Conservation (phyloP, 1,140 invertebrate species). For the Drosophila rufa region DNA sequence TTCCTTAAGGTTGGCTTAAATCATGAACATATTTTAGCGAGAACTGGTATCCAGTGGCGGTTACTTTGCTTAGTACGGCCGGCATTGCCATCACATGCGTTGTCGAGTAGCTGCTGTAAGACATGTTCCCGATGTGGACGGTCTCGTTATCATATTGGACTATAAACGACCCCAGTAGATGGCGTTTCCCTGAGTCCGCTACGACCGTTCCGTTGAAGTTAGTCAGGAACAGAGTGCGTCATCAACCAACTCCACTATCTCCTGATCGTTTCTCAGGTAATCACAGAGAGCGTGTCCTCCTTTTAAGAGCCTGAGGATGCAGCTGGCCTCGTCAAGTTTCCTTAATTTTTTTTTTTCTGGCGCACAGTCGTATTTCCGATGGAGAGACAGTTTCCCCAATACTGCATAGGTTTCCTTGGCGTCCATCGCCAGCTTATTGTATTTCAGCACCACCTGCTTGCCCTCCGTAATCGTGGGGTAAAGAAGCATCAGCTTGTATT, state of each 20-base stretch:
- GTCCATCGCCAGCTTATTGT: no score
- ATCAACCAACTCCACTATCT: no score
- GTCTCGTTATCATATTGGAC: constrained; percentile 6
- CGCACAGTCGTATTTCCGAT: constrained; percentile 17
- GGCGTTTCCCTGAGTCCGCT: neutral
- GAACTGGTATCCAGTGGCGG: no score
- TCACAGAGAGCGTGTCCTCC: constrained; percentile 8
- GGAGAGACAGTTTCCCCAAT: constrained; percentile 1
- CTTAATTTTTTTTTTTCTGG: neutral
- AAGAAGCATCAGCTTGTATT: neutral
- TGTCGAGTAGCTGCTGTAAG: constrained; percentile 1
- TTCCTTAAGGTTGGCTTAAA: no score
- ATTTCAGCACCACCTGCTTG: no score
- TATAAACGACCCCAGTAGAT: neutral
- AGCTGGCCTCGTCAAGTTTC: constrained; percentile 16
- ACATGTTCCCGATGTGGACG: neutral
- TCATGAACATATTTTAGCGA: no score
- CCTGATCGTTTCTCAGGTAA: neutral
- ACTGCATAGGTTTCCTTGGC: no score
- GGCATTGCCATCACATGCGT: constrained; percentile 6
- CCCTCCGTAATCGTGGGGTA: neutral
- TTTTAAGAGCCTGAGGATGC: constrained; percentile 6
- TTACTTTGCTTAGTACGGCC: neutral
- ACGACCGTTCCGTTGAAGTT: constrained; percentile 20
- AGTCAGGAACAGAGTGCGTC: constrained; percentile 15